Conservation (phyloP, 2,113 vertebrate species). For the Ariopsis seemanni region DNA sequence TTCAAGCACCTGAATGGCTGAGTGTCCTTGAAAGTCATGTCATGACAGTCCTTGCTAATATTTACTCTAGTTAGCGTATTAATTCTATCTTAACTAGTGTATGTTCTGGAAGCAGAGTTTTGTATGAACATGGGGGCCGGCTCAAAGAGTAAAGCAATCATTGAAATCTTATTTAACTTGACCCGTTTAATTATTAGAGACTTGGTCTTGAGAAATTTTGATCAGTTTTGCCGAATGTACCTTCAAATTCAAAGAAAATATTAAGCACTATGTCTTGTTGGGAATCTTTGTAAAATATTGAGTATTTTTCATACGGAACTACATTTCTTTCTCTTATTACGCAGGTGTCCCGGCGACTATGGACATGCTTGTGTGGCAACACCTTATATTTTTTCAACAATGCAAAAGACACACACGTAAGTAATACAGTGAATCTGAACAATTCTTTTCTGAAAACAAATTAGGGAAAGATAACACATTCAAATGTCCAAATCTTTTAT, state of each 20-base stretch:
- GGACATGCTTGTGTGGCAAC: slow-evolving; percentile 83
- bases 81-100: background rate
- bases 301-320: background rate
- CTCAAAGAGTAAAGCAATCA: background rate
- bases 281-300: background rate
- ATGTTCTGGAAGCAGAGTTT: background rate
- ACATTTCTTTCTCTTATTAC: slow-evolving; percentile 10
- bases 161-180: background rate
- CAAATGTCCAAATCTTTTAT: background rate
- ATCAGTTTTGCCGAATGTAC: background rate
- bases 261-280: background rate
- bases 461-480: background rate
- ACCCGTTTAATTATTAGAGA: background rate
- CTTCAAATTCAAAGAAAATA: background rate
- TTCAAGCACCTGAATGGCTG: background rate
- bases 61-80: too few relatives aligned
- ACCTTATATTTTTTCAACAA: slow-evolving; percentile 79
- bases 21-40: background rate
- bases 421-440: slow-evolving; percentile 9
- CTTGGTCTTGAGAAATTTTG: background rate
- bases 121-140: background rate
- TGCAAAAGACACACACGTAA: slow-evolving; percentile 77
- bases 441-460: background rate
- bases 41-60: background rate
- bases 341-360: slow-evolving; percentile 79